Evolutionary conservation across 2,797 vertebrate species (phyloP).

Genomic region (Gymnopithys bicolor): DNA sequence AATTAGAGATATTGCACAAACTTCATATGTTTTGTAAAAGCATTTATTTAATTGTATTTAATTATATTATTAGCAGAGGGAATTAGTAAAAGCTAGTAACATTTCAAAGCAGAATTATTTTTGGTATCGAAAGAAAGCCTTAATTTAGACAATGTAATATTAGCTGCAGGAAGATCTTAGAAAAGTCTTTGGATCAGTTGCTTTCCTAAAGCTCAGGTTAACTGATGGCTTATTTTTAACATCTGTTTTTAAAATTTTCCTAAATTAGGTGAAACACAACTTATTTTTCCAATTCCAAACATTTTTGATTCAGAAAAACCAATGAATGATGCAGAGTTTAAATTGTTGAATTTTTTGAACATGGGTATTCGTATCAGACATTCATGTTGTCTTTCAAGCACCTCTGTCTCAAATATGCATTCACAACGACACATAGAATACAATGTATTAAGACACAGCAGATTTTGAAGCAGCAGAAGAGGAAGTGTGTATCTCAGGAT

Average conservation of each 20-base stretch:
- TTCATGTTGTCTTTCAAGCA: not conserved
- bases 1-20: not conserved
- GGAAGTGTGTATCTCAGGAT: not conserved
- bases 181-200: not conserved
- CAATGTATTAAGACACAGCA: not conserved
- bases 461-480: not conserved
- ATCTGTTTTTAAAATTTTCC: not conserved
- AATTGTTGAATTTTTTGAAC: not conserved
- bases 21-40: not conserved
- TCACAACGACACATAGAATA: rapidly evolving
- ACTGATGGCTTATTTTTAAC: not conserved
- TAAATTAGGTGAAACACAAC: not conserved
- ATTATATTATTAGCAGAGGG: not conserved
- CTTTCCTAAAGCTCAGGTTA: not conserved
- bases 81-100: not conserved
- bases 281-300: not conserved
- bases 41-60: not conserved
- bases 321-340: not conserved
- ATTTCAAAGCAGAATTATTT: not conserved
- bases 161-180: not conserved
- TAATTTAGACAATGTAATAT: not conserved
- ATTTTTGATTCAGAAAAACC: not conserved
- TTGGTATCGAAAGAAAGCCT: not conserved
- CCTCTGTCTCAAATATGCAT: not conserved
- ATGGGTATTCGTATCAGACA: not conserved